Evolutionary conservation across 2,797 vertebrate species (phyloP).

Genomic region (Stomatorhinus walkeri): DNA sequence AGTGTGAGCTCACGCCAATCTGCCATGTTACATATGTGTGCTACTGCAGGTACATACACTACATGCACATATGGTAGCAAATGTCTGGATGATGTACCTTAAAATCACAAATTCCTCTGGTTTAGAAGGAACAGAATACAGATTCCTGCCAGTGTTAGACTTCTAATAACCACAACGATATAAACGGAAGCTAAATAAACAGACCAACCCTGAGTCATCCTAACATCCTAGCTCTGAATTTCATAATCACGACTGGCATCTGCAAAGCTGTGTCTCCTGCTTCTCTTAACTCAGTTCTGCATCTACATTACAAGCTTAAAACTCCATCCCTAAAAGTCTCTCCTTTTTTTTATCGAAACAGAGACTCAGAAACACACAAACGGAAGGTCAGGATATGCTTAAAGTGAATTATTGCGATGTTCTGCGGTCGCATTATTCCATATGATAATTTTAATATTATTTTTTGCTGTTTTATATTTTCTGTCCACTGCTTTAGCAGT

Average conservation of each 20-base stretch:
- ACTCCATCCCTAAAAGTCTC: not conserved
- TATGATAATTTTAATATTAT: not conserved
- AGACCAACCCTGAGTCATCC: not conserved
- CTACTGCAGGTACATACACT: too few species aligned
- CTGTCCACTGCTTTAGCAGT: not conserved
- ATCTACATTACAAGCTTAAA: not conserved
- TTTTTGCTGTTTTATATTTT: not conserved
- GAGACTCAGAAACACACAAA: not conserved
- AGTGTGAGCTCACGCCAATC: not conserved
- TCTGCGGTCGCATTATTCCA: not conserved
- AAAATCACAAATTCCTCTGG: not conserved
- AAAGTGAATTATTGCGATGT: not conserved
- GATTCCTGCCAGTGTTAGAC: not conserved
- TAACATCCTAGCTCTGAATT: not conserved
- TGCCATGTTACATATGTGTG: not conserved
- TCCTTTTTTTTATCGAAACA: not conserved
- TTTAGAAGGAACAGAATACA: not conserved
- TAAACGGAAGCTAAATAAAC: not conserved
- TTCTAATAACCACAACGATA: not conserved
- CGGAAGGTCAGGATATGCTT: not conserved
- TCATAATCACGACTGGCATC: not conserved
- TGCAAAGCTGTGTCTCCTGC: not conserved
- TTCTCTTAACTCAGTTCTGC: not conserved
- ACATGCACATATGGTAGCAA: not conserved
- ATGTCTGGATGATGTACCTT: not conserved